Conservation (phyloP, 2,113 vertebrate genomes). For the Hippolais icterina region DNA sequence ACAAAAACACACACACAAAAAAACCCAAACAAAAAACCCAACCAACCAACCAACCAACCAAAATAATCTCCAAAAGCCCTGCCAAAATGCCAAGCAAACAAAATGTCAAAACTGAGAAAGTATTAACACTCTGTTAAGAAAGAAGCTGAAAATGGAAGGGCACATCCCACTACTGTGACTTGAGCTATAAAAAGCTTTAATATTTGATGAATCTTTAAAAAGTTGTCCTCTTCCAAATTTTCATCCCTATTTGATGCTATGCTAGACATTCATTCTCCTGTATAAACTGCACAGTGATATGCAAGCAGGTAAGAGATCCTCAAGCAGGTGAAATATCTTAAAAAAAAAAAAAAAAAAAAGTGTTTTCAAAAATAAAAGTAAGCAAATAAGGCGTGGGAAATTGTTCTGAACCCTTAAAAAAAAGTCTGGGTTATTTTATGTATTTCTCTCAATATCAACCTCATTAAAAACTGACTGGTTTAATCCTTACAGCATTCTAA, state of each 20-base stretch:
- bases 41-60: neutral
- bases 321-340: neutral
- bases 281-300: neutral
- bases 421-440: neutral
- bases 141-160: neutral
- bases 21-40: neutral
- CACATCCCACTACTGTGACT: neutral
- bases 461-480: neutral
- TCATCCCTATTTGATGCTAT: neutral
- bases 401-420: neutral
- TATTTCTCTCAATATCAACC: neutral
- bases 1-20: no score
- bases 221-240: neutral
- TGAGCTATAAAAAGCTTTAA: neutral
- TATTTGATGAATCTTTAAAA: neutral
- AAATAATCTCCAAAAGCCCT: neutral
- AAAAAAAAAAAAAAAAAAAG: rapidly evolving
- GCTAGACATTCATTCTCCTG: neutral
- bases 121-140: neutral
- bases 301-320: neutral
- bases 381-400: neutral
- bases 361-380: neutral
- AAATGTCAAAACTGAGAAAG: neutral
- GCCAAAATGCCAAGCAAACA: neutral
- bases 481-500: neutral